Evolutionary conservation across 1,140 invertebrate species (phyloP).

Genomic region (Pogonomyrmex californicus): DNA sequence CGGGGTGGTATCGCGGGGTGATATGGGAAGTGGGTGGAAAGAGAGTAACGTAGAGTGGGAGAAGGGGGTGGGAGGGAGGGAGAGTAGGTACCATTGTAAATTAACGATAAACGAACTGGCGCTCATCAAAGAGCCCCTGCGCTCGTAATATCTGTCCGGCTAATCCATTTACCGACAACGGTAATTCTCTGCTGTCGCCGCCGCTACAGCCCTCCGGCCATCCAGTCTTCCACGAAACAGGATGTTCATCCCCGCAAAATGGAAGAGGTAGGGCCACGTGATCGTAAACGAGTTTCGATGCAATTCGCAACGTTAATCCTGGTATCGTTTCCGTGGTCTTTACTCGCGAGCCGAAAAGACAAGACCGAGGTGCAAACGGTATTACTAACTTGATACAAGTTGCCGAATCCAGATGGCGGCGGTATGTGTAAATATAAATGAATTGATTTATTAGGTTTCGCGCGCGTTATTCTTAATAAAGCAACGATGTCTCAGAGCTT

Average conservation of each 20-base stretch:
- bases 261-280: constrained; percentile 31
- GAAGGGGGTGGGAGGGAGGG: constrained; percentile 23
- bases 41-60: neutral
- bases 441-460: neutral
- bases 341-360: constrained; percentile 61
- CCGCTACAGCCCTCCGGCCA: constrained; percentile 58
- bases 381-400: constrained; percentile 14
- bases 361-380: constrained; percentile 40
- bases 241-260: constrained; percentile 52
- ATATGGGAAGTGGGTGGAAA: constrained; percentile 45
- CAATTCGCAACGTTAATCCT: constrained; percentile 59
- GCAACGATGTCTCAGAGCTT: neutral
- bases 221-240: constrained; percentile 63
- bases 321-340: constrained; percentile 58
- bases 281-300: constrained; percentile 51
- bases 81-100: constrained; percentile 74
- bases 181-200: constrained; percentile 76
- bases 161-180: constrained; percentile 80
- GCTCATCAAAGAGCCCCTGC: constrained; percentile 77
- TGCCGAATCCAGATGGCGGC: neutral
- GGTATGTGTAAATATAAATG: constrained; percentile 5
- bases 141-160: constrained; percentile 76
- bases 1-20: constrained; percentile 46
- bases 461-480: neutral
- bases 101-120: constrained; percentile 80